Percentiles rank a stretch among this genome's conserved stretches.
Conservation (phyloP, 1,140 invertebrate species). For the Drosophila nasuta region DNA sequence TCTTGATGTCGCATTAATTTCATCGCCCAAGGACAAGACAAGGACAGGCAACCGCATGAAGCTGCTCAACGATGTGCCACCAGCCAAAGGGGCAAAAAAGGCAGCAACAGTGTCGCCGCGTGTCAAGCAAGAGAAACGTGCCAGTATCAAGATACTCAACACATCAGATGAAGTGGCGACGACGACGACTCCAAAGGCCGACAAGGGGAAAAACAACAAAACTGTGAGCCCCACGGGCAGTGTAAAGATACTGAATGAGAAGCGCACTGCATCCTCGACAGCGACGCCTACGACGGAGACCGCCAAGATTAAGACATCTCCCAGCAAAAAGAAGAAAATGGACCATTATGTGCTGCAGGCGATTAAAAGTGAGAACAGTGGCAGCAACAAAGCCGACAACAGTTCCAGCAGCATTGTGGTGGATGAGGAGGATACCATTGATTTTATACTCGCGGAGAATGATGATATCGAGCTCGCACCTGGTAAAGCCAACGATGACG, state of each 20-base stretch:
- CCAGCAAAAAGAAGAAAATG: conserved; percentile 66
- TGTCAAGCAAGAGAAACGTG: conserved; percentile 53
- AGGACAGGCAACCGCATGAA: conserved; percentile 59
- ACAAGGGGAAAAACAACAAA: conserved; percentile 29
- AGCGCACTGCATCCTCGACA: conserved; percentile 25
- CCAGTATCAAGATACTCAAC: conserved; percentile 74
- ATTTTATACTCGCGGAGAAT: conserved; percentile 69
- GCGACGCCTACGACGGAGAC: conserved; percentile 40
- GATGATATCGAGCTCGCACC: conserved; percentile 52
- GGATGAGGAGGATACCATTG: conserved; percentile 71
- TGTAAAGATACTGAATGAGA: conserved; percentile 68
- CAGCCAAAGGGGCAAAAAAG: conserved; percentile 20
- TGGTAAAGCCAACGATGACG: conserved; percentile 42
- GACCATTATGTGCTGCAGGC: conserved; percentile 79
- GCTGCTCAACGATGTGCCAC: conserved; percentile 55
- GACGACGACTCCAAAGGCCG: conserved; percentile 32
- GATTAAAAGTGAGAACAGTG: conserved; percentile 64
- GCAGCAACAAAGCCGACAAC: conserved; percentile 49
- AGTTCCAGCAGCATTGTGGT: conserved; percentile 16
- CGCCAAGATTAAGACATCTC: conserved; percentile 52
- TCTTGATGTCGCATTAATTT: conserved; percentile 48
- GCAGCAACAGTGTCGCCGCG: not conserved
- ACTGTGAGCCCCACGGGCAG: conserved; percentile 28
- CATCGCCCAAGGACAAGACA: conserved; percentile 43
- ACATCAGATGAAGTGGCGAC: conserved; percentile 54